Evolutionary conservation across 2,797 vertebrate species (phyloP).

Genomic region (Pygocentrus nattereri): DNA sequence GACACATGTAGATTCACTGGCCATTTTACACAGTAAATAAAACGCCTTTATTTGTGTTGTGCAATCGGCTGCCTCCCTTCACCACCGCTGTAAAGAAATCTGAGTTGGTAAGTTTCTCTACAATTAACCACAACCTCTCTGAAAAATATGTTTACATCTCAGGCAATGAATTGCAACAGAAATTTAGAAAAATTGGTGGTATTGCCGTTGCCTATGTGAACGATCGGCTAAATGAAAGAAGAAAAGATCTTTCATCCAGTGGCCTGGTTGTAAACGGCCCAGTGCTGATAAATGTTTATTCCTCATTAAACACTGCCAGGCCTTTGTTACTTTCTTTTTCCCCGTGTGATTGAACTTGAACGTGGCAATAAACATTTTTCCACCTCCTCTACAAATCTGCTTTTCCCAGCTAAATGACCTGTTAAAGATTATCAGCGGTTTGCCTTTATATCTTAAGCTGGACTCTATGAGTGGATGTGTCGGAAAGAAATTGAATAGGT

Average conservation of each 20-base stretch:
- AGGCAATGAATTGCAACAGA: too few relatives aligned
- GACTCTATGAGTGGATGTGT: neutral
- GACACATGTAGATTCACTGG: too few relatives aligned
- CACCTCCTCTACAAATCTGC: neutral
- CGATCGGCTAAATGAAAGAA: neutral
- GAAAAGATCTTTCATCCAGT: neutral
- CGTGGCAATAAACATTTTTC: neutral
- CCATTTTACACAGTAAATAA: too few relatives aligned
- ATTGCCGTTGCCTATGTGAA: neutral
- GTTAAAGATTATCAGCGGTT: neutral
- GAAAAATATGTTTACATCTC: too few relatives aligned
- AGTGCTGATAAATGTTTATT: neutral
- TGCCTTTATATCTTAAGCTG: slow-evolving; percentile 26
- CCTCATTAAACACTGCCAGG: neutral
- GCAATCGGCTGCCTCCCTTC: too few relatives aligned
- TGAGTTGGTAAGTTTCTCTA: too few relatives aligned
- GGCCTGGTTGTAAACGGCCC: neutral
- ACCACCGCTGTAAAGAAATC: too few relatives aligned
- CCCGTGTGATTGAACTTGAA: too few relatives aligned
- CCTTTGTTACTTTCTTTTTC: neutral
- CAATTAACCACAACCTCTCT: too few relatives aligned
- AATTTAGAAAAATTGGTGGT: too few relatives aligned
- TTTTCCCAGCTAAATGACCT: neutral
- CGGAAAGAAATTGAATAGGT: slow-evolving; percentile 5
- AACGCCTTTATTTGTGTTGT: too few relatives aligned